Evolutionary conservation across 2,888 invertebrate genomes (phyloP), one percentile per base, ranked within the genome.

Genomic region (Galeopsomyia nigrocyanea): DNA sequence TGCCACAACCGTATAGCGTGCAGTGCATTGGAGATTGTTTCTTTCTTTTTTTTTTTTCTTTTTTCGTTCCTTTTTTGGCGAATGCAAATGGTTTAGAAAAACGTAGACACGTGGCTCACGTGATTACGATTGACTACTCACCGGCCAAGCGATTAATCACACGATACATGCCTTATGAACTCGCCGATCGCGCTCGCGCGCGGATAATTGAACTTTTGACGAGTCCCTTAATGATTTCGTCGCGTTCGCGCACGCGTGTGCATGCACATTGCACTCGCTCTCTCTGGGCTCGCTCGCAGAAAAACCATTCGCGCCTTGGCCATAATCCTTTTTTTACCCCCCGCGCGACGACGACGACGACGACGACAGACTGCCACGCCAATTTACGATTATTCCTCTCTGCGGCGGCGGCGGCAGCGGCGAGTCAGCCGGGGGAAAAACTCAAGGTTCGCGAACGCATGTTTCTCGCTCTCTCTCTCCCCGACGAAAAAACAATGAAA

Each of bases 211-310:
- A 64, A 58, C 51, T 58, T 70, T 70, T 58, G 70, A 69, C 57
- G 66, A 55, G 68, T 61, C 55, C 55, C 62, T 49, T 68, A 68
- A 68, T 68, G 62, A 63, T 68, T 68, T 68, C 47, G 56, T 68
- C 49, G 49, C 26, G 31, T 10, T 26, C 26, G 22, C 22, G 56
- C 22, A 16, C 10, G 5, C 13, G 21, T 21, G 22, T 16, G 22
- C 56, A 21, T 16, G 21, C 56, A 10, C 16, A 14, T 16, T 22
- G 21, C 22, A 22, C 22, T 22, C 7, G 22, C 19, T 22, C 1
- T 14, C 14, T 55, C 22, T n/a, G n/a, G n/a, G n/a, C n/a, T n/a
- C 31, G 31, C 31, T 31, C 39, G 39, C 26, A 26, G 39, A 39
- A 39, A 39, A 39, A 39, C 39, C 39, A 10, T 10, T 39, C 39